Percentiles rank a stretch among this genome's conserved stretches.
Evolutionary conservation across 2,113 vertebrate species (phyloP).

Genomic region (Lathamus discolor): DNA sequence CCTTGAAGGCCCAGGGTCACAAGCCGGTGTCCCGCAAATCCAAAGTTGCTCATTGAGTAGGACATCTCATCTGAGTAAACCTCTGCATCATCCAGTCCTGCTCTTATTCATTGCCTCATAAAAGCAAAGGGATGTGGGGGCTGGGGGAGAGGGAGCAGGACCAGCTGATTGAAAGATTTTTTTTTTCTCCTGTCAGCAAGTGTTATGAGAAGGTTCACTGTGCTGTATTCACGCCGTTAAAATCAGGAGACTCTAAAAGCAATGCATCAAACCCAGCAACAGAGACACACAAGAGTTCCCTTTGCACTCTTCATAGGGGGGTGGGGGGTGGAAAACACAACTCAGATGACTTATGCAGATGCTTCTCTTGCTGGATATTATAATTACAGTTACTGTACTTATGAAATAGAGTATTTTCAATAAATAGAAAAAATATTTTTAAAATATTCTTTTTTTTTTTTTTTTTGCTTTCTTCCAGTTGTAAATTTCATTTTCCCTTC

Average conservation of each 20-base stretch:
- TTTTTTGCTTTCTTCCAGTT: neutral
- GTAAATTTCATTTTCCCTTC: neutral
- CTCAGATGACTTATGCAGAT: neutral
- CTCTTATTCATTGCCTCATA: conserved; percentile 45
- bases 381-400: neutral
- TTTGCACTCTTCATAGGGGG: neutral
- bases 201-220: conserved; percentile 34
- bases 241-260: conserved; percentile 30
- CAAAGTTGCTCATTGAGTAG: neutral
- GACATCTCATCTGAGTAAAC: neutral
- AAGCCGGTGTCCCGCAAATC: fast-evolving
- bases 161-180: conserved; percentile 24
- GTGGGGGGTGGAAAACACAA: neutral
- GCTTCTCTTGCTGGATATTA: neutral
- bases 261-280: conserved; percentile 35
- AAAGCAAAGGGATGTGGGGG: neutral
- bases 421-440: neutral
- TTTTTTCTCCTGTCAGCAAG: conserved; percentile 21
- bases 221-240: neutral
- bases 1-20: neutral
- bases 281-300: neutral
- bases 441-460: neutral
- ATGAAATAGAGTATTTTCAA: neutral
- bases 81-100: neutral
- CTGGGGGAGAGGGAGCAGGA: neutral